A percentile compares a stretch with the other conserved stretches of the same genome.
These are phyloP conservation scores for Tachyglossus aculeatus DNA, from an alignment of 2,797 vertebrate species.

Conservation along the genomic window DNA sequence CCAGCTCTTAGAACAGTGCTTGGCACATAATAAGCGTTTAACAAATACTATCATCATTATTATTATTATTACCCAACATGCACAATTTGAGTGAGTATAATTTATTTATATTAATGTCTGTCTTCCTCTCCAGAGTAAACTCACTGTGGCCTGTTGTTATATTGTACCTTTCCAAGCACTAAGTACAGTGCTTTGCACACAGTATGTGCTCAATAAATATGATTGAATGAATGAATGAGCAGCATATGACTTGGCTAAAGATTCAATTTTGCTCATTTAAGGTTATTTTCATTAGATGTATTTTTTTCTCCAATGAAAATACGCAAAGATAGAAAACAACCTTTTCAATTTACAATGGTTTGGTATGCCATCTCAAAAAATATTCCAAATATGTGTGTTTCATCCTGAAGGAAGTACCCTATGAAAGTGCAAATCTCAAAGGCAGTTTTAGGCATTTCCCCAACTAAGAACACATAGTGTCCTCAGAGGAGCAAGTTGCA, in stretches of 20 bases:
- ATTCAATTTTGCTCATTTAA: not conserved
- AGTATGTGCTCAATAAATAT: too few relatives aligned
- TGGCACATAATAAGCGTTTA: too few relatives aligned
- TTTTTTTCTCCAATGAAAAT: not conserved
- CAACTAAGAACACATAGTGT: conserved; percentile 29
- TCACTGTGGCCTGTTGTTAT: too few relatives aligned
- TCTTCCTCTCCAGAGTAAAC: too few relatives aligned
- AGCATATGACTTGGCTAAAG: not conserved
- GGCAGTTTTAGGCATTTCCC: conserved; percentile 37
- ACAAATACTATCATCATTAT: too few relatives aligned
- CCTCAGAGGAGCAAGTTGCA: conserved; percentile 22
- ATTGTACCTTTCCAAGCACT: too few relatives aligned
- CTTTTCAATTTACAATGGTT: not conserved
- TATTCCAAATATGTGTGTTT: conserved; percentile 14
- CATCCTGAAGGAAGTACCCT: conserved; percentile 1
- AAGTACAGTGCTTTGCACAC: too few relatives aligned
- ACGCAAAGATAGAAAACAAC: not conserved
- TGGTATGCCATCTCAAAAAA: conserved; percentile 7
- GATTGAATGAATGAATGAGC: too few relatives aligned
- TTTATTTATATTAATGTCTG: too few relatives aligned
- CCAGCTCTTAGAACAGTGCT: too few relatives aligned
- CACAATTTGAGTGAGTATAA: too few relatives aligned
- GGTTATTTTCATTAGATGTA: not conserved
- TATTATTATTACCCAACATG: too few relatives aligned
- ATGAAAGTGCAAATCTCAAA: conserved; percentile 17